These are phyloP conservation scores for Drosophila triauraria DNA, from an alignment of 1,140 invertebrate genomes.

Conservation along the genomic window DNA sequence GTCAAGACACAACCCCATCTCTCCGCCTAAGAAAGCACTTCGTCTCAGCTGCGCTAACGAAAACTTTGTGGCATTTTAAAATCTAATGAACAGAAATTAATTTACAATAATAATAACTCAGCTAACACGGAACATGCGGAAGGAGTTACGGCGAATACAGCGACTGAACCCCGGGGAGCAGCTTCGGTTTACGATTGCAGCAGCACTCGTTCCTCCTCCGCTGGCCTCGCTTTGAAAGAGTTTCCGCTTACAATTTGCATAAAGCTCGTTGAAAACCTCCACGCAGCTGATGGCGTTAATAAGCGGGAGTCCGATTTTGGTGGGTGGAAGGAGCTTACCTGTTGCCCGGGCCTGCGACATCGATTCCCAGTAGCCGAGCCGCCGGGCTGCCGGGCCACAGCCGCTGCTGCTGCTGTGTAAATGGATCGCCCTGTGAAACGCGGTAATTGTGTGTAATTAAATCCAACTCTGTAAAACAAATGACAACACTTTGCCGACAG, in stretches of 20 bases:
- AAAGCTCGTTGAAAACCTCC: slow-evolving; percentile 70
- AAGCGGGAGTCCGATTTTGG: slow-evolving; percentile 52
- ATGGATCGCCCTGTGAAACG: slow-evolving; percentile 80
- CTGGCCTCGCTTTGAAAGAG: slow-evolving; percentile 65
- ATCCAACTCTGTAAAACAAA: slow-evolving; percentile 68
- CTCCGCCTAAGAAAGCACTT: slow-evolving; percentile 17
- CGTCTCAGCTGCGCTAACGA: slow-evolving; percentile 51
- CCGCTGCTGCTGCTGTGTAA: slow-evolving; percentile 58
- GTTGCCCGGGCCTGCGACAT: slow-evolving; percentile 59
- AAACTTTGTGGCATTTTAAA: slow-evolving; percentile 73
- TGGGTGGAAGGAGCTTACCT: slow-evolving; percentile 59
- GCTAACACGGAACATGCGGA: slow-evolving; percentile 64
- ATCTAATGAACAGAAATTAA: slow-evolving; percentile 83
- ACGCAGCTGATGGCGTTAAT: slow-evolving; percentile 71
- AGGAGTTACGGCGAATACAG: slow-evolving; percentile 27
- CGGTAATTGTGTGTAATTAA: slow-evolving; percentile 85
- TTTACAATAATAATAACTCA: slow-evolving; percentile 81
- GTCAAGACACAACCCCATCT: no score
- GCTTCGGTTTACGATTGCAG: slow-evolving; percentile 58
- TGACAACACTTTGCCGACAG: slow-evolving; percentile 68
- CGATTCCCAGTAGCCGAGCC: slow-evolving; percentile 10
- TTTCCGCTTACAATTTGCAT: slow-evolving; percentile 84
- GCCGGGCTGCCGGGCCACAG: slow-evolving; percentile 3
- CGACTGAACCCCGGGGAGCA: slow-evolving; percentile 43
- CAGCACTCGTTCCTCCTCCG: slow-evolving; percentile 34